These are phyloP conservation scores for Neogale vison DNA, from an alignment of 2,113 vertebrate genomes.

Conservation along the genomic window DNA sequence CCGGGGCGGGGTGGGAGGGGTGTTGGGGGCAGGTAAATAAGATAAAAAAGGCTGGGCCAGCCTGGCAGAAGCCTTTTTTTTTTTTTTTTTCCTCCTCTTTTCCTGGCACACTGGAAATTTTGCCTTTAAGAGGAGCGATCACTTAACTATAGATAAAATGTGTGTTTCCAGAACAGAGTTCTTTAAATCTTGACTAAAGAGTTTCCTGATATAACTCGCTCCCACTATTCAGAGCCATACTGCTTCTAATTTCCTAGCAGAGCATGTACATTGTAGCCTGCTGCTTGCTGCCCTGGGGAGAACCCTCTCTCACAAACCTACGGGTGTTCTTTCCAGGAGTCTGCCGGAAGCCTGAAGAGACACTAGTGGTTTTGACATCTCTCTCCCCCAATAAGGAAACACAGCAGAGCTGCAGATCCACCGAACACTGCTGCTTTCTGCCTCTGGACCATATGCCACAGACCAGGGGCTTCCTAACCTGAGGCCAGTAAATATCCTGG, in stretches of 20 bases:
- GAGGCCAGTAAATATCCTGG: not conserved
- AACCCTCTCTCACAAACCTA: not conserved
- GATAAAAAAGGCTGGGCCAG: not conserved
- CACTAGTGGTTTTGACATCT: not conserved
- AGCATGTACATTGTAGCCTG: not conserved
- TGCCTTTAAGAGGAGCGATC: not conserved
- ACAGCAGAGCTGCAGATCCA: not conserved
- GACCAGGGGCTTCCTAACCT: not conserved
- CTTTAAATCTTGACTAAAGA: not conserved
- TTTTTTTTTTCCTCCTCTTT: not conserved
- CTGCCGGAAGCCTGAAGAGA: not conserved
- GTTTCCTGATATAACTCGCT: not conserved
- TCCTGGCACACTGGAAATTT: not conserved
- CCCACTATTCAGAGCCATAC: not conserved
- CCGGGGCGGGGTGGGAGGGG: no score
- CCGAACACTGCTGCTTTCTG: not conserved
- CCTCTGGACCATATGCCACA: not conserved
- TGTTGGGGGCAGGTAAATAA: not conserved
- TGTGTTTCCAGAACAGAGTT: not conserved
- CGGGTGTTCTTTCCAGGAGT: not conserved
- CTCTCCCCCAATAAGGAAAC: not conserved
- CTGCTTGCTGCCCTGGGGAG: not conserved
- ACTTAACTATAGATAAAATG: not conserved
- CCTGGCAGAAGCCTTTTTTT: not conserved
- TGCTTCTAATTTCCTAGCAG: not conserved